Conservation (phyloP, 2,888 invertebrate genomes). For the Macrophya annulata region DNA sequence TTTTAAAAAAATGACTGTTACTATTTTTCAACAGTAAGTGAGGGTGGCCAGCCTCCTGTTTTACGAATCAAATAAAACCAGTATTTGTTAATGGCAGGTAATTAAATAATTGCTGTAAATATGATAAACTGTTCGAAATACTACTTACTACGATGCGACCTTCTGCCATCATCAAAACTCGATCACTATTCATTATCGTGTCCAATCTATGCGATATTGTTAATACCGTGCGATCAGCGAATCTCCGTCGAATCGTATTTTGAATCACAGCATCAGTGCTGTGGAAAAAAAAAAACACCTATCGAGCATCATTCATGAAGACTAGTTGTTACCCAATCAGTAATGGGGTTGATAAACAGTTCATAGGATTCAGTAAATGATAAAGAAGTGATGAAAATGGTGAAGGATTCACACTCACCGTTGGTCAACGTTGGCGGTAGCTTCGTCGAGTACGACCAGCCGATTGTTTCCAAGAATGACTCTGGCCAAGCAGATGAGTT, state of each 20-base stretch:
- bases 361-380: too few relatives aligned
- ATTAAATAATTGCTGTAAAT: too few relatives aligned
- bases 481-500: slow-evolving; percentile 85
- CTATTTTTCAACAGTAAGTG: slow-evolving; percentile 84
- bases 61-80: background rate
- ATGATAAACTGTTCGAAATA: background rate
- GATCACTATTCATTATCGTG: slow-evolving; percentile 96
- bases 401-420: too few relatives aligned
- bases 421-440: slow-evolving; percentile 87
- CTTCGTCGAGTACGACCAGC: slow-evolving; percentile 86
- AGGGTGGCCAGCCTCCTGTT: slow-evolving; percentile 86
- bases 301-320: too few relatives aligned
- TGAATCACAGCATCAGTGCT: slow-evolving; percentile 84
- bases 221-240: slow-evolving; percentile 83
- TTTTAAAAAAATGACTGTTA: slow-evolving; percentile 84
- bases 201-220: slow-evolving; percentile 93
- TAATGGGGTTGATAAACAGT: too few relatives aligned
- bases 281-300: slow-evolving; percentile 48
- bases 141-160: slow-evolving; percentile 83
- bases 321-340: too few relatives aligned
- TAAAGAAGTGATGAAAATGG: background rate
- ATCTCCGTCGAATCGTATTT: slow-evolving; percentile 82
- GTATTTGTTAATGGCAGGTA: too few relatives aligned
- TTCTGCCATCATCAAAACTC: slow-evolving; percentile 92
- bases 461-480: slow-evolving; percentile 84